These are phyloP conservation scores for Mus spretus DNA, from an alignment of 2,797 vertebrate genomes.

Conservation along the genomic window DNA sequence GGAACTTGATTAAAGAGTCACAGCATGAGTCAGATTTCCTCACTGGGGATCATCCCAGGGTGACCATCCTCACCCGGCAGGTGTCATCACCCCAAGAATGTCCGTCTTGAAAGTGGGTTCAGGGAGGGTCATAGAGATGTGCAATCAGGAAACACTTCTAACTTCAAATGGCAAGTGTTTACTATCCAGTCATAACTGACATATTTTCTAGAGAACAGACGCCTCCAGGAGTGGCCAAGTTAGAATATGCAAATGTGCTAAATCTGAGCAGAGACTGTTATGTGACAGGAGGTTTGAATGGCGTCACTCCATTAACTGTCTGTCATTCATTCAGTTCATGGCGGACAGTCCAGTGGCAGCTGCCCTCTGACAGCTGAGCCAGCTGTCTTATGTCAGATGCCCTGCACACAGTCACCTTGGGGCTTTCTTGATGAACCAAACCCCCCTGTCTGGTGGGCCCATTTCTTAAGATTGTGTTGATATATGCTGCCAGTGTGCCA, in stretches of 20 bases:
- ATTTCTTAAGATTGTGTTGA: background rate
- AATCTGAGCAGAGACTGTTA: background rate
- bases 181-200: background rate
- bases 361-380: background rate
- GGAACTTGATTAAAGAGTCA: background rate
- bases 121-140: background rate
- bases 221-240: background rate
- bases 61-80: too few relatives aligned
- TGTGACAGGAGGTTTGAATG: background rate
- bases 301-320: background rate
- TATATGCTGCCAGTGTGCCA: background rate
- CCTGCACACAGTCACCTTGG: background rate
- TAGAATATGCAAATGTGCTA: too few relatives aligned
- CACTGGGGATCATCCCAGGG: too few relatives aligned
- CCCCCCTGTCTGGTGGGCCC: background rate
- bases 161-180: background rate
- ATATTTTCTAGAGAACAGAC: background rate
- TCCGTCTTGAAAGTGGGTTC: background rate
- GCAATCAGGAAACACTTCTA: background rate
- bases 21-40: background rate
- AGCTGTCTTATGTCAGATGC: background rate
- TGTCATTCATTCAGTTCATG: background rate
- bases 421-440: background rate
- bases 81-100: background rate
- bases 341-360: background rate